Evolutionary conservation across 2,888 invertebrate species (phyloP), one percentile per base, ranked within the genome.

Genomic region (Prionchulus punctatus): DNA sequence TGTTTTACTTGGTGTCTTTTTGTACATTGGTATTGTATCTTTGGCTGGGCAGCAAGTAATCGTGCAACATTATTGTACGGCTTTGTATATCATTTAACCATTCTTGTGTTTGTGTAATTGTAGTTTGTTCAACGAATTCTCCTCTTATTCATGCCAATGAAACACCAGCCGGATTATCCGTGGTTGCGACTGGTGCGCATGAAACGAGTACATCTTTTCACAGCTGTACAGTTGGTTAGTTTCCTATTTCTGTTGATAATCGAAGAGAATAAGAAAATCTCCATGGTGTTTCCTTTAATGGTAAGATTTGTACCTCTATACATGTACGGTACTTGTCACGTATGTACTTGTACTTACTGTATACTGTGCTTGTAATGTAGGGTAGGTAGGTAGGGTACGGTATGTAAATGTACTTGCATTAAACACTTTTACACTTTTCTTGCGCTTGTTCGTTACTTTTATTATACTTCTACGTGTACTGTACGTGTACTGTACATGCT

Each of bases 11-110:
- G 75, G 75, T 18, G 71, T 76, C 27, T 75, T 75, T 63, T 70
- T 76, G 36, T 76, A 76, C 60, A 71, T 76, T 64, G 75, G 75
- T 23, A 67, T 75, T 30, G 71, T 75, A 1, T 70, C 73, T 1
- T 66, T 75, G 56, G 67, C 68, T 27, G 67, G 66, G 1, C 64
- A 64, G 53, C 66, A 66, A 26, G 56, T 56, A 25, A 45, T 36
- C n/a, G n/a, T n/a, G n/a, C n/a, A n/a, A n/a, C n/a, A n/a, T n/a
- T n/a, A n/a, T n/a, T n/a, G n/a, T n/a, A n/a, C n/a, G n/a, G n/a
- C n/a, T n/a, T n/a, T n/a, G n/a, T n/a, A n/a, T n/a, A n/a, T n/a
- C n/a, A n/a, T n/a, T n/a, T n/a, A n/a, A n/a, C n/a, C n/a, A n/a
- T n/a, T n/a, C n/a, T n/a, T n/a, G n/a, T n/a, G n/a, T n/a, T n/a